Percentiles rank a stretch among this genome's conserved stretches.
Evolutionary conservation across 1,140 invertebrate genomes (phyloP).

Genomic region (Sinella curviseta): DNA sequence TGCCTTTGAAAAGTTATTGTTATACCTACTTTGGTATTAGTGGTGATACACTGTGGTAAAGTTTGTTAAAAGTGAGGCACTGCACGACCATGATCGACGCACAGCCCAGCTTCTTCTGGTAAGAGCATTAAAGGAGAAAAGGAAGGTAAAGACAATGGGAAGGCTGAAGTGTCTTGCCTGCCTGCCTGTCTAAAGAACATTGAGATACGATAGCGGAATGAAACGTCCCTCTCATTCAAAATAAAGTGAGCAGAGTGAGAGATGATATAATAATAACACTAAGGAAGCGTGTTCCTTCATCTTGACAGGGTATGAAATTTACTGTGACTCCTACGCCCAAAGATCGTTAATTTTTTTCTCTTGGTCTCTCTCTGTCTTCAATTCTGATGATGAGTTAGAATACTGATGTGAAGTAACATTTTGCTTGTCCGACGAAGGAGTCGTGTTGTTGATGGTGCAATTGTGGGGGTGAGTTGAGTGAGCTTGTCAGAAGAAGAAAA

Average conservation of each 20-base stretch:
- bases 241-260: neutral
- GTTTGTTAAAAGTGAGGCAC: no score
- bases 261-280: neutral
- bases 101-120: no score
- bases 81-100: no score
- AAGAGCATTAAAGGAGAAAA: no score
- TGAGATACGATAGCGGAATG: neutral
- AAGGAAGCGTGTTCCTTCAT: neutral
- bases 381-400: no score
- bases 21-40: no score
- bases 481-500: neutral
- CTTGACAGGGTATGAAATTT: slow-evolving; percentile 18
- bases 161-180: no score
- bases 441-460: neutral
- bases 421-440: neutral
- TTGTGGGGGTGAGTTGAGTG: slow-evolving; percentile 1
- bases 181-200: no score
- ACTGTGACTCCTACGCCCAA: slow-evolving; percentile 26
- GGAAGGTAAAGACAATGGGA: no score
- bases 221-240: neutral
- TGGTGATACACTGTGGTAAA: no score
- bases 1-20: no score
- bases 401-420: neutral
- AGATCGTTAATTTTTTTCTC: slow-evolving; percentile 21
- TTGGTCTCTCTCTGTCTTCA: neutral